These are phyloP conservation scores for Protula sp. DNA, from an alignment of 2,888 invertebrate species.

Conservation along the genomic window DNA sequence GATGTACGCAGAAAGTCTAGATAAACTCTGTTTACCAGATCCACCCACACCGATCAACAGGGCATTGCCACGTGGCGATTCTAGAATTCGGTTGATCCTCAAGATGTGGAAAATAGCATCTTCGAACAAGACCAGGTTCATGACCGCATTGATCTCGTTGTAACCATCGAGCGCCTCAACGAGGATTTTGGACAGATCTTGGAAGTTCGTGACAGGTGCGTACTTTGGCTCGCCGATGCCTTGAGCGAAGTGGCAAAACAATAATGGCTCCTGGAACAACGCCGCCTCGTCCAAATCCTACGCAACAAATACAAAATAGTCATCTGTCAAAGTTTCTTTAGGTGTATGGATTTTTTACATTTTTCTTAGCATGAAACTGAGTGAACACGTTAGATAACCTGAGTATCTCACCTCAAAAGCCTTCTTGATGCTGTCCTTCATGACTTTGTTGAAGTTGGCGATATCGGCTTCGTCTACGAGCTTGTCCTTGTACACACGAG, in stretches of 20 bases:
- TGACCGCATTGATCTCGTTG: constrained; percentile 93
- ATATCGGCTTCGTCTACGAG: constrained; percentile 86
- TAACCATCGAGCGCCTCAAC: constrained; percentile 87
- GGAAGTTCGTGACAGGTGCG: constrained; percentile 77
- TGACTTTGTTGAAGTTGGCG: constrained; percentile 80
- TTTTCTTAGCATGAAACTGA: too few species aligned
- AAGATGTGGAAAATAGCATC: constrained; percentile 93
- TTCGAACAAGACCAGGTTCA: constrained; percentile 94
- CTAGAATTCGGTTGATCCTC: constrained; percentile 85
- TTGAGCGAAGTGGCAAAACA: constrained; percentile 90
- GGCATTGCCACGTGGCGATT: constrained; percentile 90
- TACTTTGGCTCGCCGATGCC: constrained; percentile 95
- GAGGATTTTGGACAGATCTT: constrained; percentile 72
- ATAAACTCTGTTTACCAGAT: constrained; percentile 88
- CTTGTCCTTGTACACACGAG: constrained; percentile 90
- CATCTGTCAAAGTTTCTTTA: too few species aligned
- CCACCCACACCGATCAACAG: constrained; percentile 92
- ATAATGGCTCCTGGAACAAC: constrained; percentile 64
- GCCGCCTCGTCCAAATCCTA: neutral
- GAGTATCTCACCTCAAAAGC: constrained; percentile 74
- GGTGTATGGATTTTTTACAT: too few species aligned
- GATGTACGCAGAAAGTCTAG: constrained; percentile 87
- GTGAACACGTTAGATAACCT: too few species aligned
- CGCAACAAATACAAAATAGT: too few species aligned
- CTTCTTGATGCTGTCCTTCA: constrained; percentile 85